Evolutionary conservation across 2,888 invertebrate genomes (phyloP).

Genomic region (Phyto melanocephala): DNA sequence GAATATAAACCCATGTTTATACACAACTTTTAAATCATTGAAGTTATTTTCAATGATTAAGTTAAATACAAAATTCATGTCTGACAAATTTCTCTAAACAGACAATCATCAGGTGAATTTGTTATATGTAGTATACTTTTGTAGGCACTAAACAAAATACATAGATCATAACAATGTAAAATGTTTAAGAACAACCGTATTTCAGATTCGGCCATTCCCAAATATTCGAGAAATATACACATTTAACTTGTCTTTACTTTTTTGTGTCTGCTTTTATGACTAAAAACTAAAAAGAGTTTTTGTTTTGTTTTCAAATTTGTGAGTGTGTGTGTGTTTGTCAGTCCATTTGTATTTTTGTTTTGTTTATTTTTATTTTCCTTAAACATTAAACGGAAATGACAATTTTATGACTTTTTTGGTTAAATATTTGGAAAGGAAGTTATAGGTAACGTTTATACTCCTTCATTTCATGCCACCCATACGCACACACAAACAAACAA

Average conservation of each 20-base stretch:
- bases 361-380: slow-evolving; percentile 24
- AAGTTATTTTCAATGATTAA: too few relatives aligned
- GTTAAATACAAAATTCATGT: too few relatives aligned
- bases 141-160: too few relatives aligned
- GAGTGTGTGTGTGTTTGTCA: not conserved
- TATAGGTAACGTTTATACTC: slow-evolving; percentile 11
- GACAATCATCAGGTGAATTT: too few relatives aligned
- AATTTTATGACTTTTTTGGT: slow-evolving; percentile 52
- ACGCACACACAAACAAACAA: not conserved
- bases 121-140: too few relatives aligned
- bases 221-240: not conserved
- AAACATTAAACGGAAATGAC: slow-evolving; percentile 48
- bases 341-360: not conserved
- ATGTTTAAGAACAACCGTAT: not conserved
- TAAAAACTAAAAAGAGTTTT: not conserved
- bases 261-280: slow-evolving; percentile 12
- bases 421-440: slow-evolving; percentile 49
- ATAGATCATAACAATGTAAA: not conserved
- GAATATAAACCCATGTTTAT: not conserved
- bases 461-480: too few relatives aligned
- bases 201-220: not conserved
- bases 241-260: not conserved
- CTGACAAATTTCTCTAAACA: too few relatives aligned
- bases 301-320: not conserved
- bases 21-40: too few relatives aligned